Evolutionary conservation across 1,140 invertebrate species (phyloP).

Genomic region (Dendroctonus ponderosae): DNA sequence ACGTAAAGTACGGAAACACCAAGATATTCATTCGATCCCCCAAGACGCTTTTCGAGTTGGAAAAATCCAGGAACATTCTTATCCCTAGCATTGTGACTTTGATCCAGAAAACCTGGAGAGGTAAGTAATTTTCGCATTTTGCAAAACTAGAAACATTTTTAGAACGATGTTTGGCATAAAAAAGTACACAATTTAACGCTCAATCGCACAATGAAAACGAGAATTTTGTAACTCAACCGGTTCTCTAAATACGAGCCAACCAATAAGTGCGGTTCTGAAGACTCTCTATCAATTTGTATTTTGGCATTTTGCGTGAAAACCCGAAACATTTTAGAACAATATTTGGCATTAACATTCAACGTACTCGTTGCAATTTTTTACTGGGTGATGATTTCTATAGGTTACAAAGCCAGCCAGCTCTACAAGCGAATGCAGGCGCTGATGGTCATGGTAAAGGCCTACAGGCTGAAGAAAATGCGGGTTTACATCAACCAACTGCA

Average conservation of each 20-base stretch:
- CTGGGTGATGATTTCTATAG: conserved; percentile 19
- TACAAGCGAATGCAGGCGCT: conserved; percentile 86
- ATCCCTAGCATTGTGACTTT: conserved; percentile 88
- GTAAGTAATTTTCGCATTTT: conserved; percentile 45
- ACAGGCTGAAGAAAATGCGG: conserved; percentile 80
- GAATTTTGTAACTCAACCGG: too few relatives aligned
- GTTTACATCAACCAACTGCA: conserved; percentile 73
- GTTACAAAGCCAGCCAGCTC: conserved; percentile 68
- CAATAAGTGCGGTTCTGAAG: too few relatives aligned
- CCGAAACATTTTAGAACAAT: too few relatives aligned
- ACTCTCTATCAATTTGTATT: too few relatives aligned
- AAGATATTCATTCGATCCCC: conserved; percentile 94
- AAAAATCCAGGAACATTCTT: conserved; percentile 75
- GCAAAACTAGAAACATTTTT: background rate
- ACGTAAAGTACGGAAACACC: conserved; percentile 91
- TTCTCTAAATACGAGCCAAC: too few relatives aligned
- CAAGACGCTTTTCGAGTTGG: conserved; percentile 83
- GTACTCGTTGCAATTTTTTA: background rate
- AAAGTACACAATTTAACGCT: too few relatives aligned
- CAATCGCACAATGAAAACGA: too few relatives aligned
- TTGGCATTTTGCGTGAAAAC: too few relatives aligned
- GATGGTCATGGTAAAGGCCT: conserved; percentile 76
- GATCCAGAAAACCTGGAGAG: conserved; percentile 92
- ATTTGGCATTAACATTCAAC: background rate
- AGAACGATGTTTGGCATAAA: too few relatives aligned